A percentile compares a stretch with the other conserved stretches of the same genome.
These are phyloP conservation scores for Phymorhynchus buccinoides DNA, from an alignment of 1,140 invertebrate genomes.

Conservation along the genomic window DNA sequence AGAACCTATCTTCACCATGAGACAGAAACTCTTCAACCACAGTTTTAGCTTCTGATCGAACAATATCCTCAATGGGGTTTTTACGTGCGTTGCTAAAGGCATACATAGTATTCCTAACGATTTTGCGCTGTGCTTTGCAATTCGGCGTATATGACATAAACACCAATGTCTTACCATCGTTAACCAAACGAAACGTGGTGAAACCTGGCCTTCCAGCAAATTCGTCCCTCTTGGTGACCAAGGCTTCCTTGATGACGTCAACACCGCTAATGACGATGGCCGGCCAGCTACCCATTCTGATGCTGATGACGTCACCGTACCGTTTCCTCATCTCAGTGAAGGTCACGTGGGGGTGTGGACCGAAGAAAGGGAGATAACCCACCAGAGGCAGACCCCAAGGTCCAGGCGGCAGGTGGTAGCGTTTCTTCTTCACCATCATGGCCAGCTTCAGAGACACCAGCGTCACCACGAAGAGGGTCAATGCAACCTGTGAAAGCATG, in stretches of 20 bases:
- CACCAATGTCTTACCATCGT: conserved; percentile 36
- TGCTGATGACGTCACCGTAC: conserved; percentile 57
- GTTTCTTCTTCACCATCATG: no score
- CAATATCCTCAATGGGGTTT: conserved; percentile 38
- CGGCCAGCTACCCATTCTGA: conserved; percentile 52
- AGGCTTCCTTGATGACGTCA: conserved; percentile 48
- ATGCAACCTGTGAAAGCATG: no score
- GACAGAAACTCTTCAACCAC: conserved; percentile 39
- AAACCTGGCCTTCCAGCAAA: conserved; percentile 56
- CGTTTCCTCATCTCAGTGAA: conserved; percentile 34
- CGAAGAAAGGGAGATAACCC: conserved; percentile 59
- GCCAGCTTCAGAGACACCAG: no score
- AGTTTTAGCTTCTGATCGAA: conserved; percentile 42
- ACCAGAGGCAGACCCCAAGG: conserved; percentile 58
- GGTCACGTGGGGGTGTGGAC: conserved; percentile 40
- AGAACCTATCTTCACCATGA: conserved; percentile 38
- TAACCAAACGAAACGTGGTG: conserved; percentile 38
- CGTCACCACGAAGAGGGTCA: no score
- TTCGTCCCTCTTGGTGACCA: conserved; percentile 46
- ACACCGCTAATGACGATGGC: conserved; percentile 54
- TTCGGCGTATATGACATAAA: conserved; percentile 34
- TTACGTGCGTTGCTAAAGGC: conserved; percentile 42
- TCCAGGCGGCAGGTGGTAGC: conserved; percentile 51
- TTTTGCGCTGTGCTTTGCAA: conserved; percentile 43
- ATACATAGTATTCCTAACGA: conserved; percentile 43